Conservation (phyloP, 2,888 invertebrate species). For the Xylota segnis region DNA sequence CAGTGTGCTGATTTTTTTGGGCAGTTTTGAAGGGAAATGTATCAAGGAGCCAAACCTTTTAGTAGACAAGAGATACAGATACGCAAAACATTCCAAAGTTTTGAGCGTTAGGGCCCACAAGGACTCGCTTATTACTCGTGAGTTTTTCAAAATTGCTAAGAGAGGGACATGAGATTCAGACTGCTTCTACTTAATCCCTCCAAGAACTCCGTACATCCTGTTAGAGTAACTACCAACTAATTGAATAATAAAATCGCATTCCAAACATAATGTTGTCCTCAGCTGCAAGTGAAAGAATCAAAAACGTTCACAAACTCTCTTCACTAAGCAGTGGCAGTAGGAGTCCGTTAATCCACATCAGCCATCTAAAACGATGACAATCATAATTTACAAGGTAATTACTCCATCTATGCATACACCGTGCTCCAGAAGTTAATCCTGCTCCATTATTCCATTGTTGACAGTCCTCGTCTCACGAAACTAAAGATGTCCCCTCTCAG, state of each 20-base stretch:
- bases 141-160: no score
- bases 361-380: constrained; percentile 25
- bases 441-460: neutral
- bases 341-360: constrained; percentile 28
- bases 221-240: neutral
- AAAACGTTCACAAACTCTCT: neutral
- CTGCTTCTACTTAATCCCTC: no score
- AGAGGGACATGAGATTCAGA: no score
- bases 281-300: neutral
- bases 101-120: no score
- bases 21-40: no score
- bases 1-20: no score
- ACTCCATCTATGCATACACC: constrained; percentile 16
- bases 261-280: neutral
- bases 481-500: neutral
- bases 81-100: no score
- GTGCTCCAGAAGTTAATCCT: constrained; percentile 23
- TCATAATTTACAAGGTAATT: constrained; percentile 56
- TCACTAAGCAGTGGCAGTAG: neutral
- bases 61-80: no score
- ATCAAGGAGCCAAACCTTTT: no score
- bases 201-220: no score
- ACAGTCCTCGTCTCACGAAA: neutral
- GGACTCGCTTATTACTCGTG: no score
- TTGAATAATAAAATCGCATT: neutral